Percentiles rank a stretch among this genome's conserved stretches.
Conservation (phyloP, 2,797 vertebrate species). For the Mycteria americana region DNA sequence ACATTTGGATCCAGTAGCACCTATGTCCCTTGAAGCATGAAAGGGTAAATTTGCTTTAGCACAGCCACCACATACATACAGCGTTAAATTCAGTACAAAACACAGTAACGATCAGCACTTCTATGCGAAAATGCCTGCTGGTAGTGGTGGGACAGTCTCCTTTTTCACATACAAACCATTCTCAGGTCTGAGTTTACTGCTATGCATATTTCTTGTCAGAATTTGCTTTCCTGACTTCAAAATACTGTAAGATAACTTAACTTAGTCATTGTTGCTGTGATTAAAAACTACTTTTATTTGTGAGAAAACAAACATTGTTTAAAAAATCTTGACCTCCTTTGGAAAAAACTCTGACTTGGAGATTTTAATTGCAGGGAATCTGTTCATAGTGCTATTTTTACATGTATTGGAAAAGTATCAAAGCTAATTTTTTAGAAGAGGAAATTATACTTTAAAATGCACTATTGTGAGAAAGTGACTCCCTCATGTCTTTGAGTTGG, state of each 20-base stretch:
- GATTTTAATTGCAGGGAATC: constrained; percentile 49
- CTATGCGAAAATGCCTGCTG: not conserved
- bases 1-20: not conserved
- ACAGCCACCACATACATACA: not conserved
- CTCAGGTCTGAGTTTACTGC: not conserved
- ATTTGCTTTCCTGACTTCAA: not conserved
- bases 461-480: constrained; percentile 52
- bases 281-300: not conserved
- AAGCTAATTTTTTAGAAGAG: constrained; percentile 66
- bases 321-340: not conserved
- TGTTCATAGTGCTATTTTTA: constrained; percentile 66
- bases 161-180: too few relatives aligned
- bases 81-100: fast-evolving
- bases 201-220: not conserved
- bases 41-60: not conserved
- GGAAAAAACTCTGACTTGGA: not conserved
- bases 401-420: constrained; percentile 55
- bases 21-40: not conserved
- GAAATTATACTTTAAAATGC: constrained; percentile 62
- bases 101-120: fast-evolving
- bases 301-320: not conserved
- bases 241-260: not conserved
- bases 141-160: not conserved
- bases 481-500: constrained; percentile 56
- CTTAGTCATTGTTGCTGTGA: not conserved